Base-by-base conservation (phyloP, 2,888 invertebrate species). In the Thumatha senex region DNA sequence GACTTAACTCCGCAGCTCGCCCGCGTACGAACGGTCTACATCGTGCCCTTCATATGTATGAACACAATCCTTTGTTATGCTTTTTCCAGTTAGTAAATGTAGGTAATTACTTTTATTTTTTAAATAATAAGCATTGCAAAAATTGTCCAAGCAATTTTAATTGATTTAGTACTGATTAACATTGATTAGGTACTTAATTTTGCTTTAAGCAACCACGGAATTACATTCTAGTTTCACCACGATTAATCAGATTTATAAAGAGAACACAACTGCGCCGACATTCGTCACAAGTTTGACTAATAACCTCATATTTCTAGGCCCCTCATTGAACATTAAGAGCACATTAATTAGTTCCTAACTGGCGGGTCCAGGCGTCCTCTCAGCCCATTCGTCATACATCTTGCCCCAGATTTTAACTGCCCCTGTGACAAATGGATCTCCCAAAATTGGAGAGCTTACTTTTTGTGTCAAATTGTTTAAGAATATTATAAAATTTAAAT, bases 301-400 rank as follows among this genome's bases (percentile, higher is more conserved):
- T 67, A 61, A 56, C 29, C 39, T 48, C 40, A 49, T 54, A 59
- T 44, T 56, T 53, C 64, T 54, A 40, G 34, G 49, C 63, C 54
- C 46, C 57, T 54, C 42, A 13, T 49, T 24, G 35, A 51, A 54
- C 61, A 67, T 64, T 64, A 64, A 61, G 54, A 54, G 57, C 41
- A 40, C 64, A 67, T 64, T 67, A 64, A 64, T 64, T 64, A 64
- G 67, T 52, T 47, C 30, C 29, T 46, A 39, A 50, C 63, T 55
- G 63, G 56, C 48, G 15, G 31, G 33, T n/a, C 9, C 43, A 11
- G 43, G 39, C 43, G 9, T 35, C n/a, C 24, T 14, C 35, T 13
- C 18, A n/a, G 40, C 29, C 43, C 54, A 60, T 64, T 54, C 67
- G 67, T 64, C 67, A 67, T 52, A 43, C 50, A 46, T 41, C 39